Percentiles rank a stretch among this genome's conserved stretches.
Evolutionary conservation across 2,797 vertebrate species (phyloP).

Genomic region (Lutjanus campechanus): DNA sequence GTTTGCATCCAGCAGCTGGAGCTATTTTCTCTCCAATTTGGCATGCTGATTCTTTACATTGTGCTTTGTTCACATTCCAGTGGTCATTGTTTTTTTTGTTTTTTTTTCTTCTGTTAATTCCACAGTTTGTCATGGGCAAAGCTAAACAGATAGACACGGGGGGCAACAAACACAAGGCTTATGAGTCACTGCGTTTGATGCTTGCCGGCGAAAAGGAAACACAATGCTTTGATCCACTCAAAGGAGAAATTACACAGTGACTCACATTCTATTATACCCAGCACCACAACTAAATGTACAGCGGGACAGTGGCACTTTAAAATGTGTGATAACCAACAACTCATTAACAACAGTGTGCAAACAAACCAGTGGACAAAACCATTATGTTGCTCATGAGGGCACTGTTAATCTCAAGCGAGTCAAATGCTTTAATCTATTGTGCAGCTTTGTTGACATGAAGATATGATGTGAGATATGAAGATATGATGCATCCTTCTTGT

Average conservation of each 20-base stretch:
- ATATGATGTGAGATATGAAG: too few relatives aligned
- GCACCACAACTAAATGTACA: neutral
- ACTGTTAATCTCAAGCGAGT: neutral
- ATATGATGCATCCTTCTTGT: too few relatives aligned
- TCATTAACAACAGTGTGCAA: slow-evolving; percentile 6
- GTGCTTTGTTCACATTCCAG: slow-evolving; percentile 44
- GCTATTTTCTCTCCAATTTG: slow-evolving; percentile 50
- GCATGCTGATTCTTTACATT: slow-evolving; percentile 43
- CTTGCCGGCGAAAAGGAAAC: slow-evolving; percentile 14
- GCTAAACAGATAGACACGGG: slow-evolving; percentile 21
- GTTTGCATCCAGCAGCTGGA: slow-evolving; percentile 38
- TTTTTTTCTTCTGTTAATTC: slow-evolving; percentile 46
- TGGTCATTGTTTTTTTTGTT: slow-evolving; percentile 57
- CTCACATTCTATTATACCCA: slow-evolving; percentile 24
- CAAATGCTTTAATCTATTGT: neutral
- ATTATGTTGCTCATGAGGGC: neutral
- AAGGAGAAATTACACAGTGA: slow-evolving; percentile 29
- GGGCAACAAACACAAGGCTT: slow-evolving; percentile 40
- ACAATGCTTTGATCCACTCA: slow-evolving; percentile 40
- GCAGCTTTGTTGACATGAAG: neutral
- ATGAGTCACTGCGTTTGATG: slow-evolving; percentile 51
- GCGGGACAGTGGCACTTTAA: slow-evolving; percentile 5
- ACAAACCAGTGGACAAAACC: neutral
- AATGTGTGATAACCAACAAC: neutral
- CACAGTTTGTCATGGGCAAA: slow-evolving; percentile 39